These are phyloP conservation scores for Karalla daura DNA, from an alignment of 2,797 vertebrate genomes.

Conservation along the genomic window DNA sequence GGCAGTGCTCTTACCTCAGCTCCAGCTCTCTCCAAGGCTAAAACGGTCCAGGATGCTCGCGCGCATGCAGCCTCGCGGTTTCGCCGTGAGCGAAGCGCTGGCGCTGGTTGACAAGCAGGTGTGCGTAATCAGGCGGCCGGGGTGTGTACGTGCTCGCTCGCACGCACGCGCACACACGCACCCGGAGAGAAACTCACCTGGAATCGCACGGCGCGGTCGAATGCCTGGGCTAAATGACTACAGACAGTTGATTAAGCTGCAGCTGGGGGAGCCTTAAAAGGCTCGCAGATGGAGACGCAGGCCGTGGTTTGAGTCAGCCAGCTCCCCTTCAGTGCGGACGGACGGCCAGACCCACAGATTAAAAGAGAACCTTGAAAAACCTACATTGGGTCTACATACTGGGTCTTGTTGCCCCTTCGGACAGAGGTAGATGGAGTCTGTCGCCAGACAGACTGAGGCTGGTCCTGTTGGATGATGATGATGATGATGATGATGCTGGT, in stretches of 20 bases:
- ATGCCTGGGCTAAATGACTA: conserved; percentile 3
- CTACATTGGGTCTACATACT: not conserved
- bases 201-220: not conserved
- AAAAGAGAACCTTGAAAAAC: not conserved
- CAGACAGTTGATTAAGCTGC: conserved; percentile 8
- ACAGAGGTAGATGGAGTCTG: not conserved
- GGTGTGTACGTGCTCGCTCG: not conserved
- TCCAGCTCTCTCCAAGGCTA: too few relatives aligned
- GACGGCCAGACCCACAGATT: not conserved
- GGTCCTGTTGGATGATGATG: not conserved
- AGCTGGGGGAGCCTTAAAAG: not conserved
- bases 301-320: not conserved
- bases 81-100: not conserved
- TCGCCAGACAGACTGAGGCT: not conserved
- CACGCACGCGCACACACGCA: not conserved
- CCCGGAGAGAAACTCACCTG: not conserved
- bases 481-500: too few relatives aligned
- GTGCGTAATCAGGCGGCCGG: conserved; percentile 2
- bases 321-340: not conserved
- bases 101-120: conserved; percentile 2
- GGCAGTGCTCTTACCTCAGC: too few relatives aligned
- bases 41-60: too few relatives aligned
- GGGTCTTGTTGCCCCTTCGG: not conserved
- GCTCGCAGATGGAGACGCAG: conserved; percentile 17
- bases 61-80: not conserved